A percentile compares a stretch with the other conserved stretches of the same genome.
Evolutionary conservation across 2,888 invertebrate species (phyloP).

Genomic region (Chesias legatella): DNA sequence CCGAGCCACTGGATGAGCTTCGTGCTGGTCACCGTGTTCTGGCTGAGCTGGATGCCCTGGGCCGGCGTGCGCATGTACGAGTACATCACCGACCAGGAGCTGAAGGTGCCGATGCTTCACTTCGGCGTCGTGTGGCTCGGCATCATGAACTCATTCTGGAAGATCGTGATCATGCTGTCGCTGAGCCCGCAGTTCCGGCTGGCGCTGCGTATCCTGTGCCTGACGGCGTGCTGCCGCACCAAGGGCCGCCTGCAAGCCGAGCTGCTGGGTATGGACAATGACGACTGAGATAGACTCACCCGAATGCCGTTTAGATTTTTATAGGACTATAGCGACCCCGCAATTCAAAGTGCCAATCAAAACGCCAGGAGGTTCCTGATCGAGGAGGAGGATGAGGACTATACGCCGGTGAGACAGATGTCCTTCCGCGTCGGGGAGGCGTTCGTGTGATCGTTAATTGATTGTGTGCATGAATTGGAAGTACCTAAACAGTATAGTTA

Average conservation of each 20-base stretch:
- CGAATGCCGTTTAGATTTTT: conserved; percentile 27
- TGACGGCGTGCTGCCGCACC: conserved; percentile 93
- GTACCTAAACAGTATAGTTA: conserved; percentile 14
- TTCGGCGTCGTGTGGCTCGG: conserved; percentile 97
- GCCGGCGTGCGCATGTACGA: conserved; percentile 90
- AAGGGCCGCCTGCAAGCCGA: conserved; percentile 91
- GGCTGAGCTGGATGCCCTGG: conserved; percentile 97
- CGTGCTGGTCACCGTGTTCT: conserved; percentile 93
- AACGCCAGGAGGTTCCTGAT: conserved; percentile 10
- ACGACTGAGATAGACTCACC: conserved; percentile 81
- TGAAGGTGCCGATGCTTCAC: conserved; percentile 90
- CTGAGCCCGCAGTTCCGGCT: conserved; percentile 96
- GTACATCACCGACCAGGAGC: conserved; percentile 81
- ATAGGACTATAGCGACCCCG: conserved; percentile 29
- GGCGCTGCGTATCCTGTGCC: conserved; percentile 91
- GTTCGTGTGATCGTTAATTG: conserved; percentile 18
- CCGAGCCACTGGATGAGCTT: conserved; percentile 98
- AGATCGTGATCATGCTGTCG: conserved; percentile 92
- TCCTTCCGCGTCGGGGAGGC: conserved; percentile 24
- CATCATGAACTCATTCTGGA: conserved; percentile 96
- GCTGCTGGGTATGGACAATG: conserved; percentile 91
- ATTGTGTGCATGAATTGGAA: conserved; percentile 22
- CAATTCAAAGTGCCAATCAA: conserved; percentile 16
- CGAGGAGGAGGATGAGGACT: conserved; percentile 11
- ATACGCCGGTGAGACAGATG: conserved; percentile 8